Percentiles rank a stretch among this genome's conserved stretches.
Conservation (phyloP, 2,888 invertebrate species). For the Galerucella calmariensis region DNA sequence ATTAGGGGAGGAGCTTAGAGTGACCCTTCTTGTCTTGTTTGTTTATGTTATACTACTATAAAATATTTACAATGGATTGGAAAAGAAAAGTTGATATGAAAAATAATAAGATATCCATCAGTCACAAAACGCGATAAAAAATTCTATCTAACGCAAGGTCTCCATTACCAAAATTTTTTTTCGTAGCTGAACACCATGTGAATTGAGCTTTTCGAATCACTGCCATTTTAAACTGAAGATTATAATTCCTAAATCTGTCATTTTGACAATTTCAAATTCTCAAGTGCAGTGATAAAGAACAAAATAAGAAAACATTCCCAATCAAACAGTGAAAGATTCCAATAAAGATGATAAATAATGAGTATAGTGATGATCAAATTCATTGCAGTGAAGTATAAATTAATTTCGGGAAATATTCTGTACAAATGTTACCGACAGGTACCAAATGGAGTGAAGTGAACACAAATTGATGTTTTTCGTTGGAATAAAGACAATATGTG, state of each 20-base stretch:
- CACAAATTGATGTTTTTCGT: background rate
- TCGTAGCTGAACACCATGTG: too few species aligned
- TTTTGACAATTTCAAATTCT: constrained; percentile 8
- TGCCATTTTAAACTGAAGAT: background rate
- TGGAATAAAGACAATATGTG: background rate
- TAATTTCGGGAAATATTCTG: background rate
- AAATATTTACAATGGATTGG: too few species aligned
- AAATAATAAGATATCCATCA: too few species aligned
- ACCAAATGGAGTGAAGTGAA: background rate
- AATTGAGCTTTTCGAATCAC: background rate
- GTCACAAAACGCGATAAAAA: too few species aligned
- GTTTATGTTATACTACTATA: too few species aligned
- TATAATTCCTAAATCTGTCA: background rate
- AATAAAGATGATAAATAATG: background rate
- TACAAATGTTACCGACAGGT: background rate
- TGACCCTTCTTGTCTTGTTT: too few species aligned
- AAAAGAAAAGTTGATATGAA: too few species aligned
- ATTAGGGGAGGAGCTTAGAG: too few species aligned
- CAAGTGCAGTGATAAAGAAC: background rate
- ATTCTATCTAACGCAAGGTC: too few species aligned
- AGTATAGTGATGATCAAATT: background rate
- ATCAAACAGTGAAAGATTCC: background rate
- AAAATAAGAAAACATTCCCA: constrained; percentile 1
- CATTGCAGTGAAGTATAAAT: background rate
- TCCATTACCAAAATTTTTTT: too few species aligned